phyloP scores from a whole-genome alignment of 2,797 vertebrate species.

The Jordanella pulchra region DNA sequence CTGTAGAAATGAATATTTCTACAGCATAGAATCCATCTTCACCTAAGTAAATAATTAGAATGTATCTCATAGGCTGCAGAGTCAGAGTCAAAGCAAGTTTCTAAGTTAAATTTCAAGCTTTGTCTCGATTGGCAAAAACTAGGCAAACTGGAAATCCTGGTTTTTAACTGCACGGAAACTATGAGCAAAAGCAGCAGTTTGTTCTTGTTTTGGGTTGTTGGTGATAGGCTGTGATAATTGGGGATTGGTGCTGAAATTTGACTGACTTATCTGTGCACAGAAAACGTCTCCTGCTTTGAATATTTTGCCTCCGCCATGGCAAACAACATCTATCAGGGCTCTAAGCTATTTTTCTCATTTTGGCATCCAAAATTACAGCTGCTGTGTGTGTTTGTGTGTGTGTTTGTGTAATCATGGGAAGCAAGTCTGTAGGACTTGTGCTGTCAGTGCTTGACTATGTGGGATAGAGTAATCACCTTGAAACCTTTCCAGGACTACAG shows the following conservation, averaged over 20 bases:
- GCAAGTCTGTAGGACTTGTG: constrained; percentile 18
- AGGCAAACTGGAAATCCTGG: constrained; percentile 67
- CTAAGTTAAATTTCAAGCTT: constrained; percentile 40
- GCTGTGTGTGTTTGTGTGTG: constrained; percentile 13
- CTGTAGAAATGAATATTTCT: background rate
- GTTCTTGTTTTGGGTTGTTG: constrained; percentile 5
- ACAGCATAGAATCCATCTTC: constrained; percentile 10
- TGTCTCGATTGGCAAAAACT: constrained; percentile 45
- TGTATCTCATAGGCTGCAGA: constrained; percentile 12
- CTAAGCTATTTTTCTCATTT: constrained; percentile 7
- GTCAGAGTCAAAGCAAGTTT: constrained; percentile 32
- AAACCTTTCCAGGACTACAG: constrained; percentile 47
- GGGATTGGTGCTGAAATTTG: constrained; percentile 4
- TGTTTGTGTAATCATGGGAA: constrained; percentile 28
- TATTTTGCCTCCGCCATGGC: constrained; percentile 20
- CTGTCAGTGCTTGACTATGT: constrained; percentile 30
- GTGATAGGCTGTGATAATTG: constrained; percentile 2
- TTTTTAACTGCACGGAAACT: constrained; percentile 44
- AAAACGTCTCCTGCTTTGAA: constrained; percentile 40
- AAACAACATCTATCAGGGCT: constrained; percentile 17
- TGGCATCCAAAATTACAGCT: constrained; percentile 6
- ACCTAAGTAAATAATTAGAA: constrained; percentile 6
- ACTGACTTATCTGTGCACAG: constrained; percentile 23
- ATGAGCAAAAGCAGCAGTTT: constrained; percentile 8
- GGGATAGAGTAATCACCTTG: constrained; percentile 42